Conservation (phyloP, 2,888 invertebrate genomes). For the Rhagophthalmus giganteus region DNA sequence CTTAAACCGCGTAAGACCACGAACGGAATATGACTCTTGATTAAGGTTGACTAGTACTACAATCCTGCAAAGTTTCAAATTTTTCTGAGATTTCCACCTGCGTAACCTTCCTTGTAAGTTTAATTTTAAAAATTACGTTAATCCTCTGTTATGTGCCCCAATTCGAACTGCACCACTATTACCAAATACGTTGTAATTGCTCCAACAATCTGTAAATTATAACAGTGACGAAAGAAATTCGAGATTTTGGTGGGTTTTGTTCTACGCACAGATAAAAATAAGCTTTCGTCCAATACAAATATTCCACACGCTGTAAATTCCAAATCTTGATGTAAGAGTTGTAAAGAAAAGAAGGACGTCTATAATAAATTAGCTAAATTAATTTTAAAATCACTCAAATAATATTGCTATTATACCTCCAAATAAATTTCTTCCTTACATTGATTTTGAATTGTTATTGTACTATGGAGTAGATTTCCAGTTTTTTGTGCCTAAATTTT, state of each 20-base stretch:
- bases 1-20: no score
- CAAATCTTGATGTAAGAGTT: conserved; percentile 21
- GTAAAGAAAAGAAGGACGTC: conserved; percentile 21
- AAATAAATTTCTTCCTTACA: conserved; percentile 8
- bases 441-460: background rate
- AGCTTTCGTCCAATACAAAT: conserved; percentile 17
- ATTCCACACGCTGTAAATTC: conserved; percentile 22
- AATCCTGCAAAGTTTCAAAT: no score
- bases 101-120: no score
- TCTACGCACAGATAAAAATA: conserved; percentile 15
- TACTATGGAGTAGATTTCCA: conserved; percentile 9
- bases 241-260: no score
- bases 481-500: conserved; percentile 11
- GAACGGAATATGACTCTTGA: no score
- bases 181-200: no score
- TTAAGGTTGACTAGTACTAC: no score
- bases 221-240: background rate
- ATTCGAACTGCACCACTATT: no score
- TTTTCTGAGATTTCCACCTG: no score
- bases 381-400: background rate
- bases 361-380: conserved; percentile 8
- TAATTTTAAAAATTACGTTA: no score
- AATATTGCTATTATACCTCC: conserved; percentile 6
- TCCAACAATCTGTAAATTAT: conserved; percentile 12
- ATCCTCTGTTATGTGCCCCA: no score